Evolutionary conservation across 2,797 vertebrate genomes (phyloP).

Genomic region (Alcedo quadribrachys): DNA sequence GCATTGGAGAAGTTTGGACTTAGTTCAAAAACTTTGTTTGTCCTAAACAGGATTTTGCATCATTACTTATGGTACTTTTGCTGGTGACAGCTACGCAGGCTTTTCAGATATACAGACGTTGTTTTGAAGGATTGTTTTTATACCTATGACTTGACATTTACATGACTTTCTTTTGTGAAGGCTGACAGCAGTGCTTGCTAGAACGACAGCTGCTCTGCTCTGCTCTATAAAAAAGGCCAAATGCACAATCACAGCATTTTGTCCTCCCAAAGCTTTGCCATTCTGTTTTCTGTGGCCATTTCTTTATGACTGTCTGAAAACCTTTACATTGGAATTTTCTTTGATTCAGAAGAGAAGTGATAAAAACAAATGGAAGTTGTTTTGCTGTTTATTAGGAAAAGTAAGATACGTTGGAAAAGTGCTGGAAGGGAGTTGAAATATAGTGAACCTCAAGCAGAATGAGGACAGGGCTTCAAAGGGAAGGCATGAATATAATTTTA

Average conservation of each 20-base stretch:
- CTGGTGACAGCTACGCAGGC: not conserved
- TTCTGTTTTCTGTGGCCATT: slow-evolving; percentile 1
- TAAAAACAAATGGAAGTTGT: not conserved
- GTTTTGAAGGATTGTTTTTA: slow-evolving; percentile 68
- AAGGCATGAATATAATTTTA: not conserved
- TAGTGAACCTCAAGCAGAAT: not conserved
- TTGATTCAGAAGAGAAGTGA: not conserved
- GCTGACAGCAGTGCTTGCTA: slow-evolving; percentile 62
- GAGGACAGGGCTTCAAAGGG: slow-evolving; percentile 7
- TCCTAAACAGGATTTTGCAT: slow-evolving; percentile 39
- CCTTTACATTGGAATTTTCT: not conserved
- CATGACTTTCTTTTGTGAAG: slow-evolving; percentile 71
- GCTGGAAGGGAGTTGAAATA: not conserved
- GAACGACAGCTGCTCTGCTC: slow-evolving; percentile 64
- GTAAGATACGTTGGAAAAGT: not conserved
- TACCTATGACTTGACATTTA: slow-evolving; percentile 72
- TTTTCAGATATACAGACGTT: slow-evolving; percentile 45
- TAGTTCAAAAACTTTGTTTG: slow-evolving; percentile 45
- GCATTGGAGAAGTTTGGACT: slow-evolving; percentile 22
- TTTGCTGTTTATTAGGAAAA: slow-evolving; percentile 18
- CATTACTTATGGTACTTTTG: not conserved
- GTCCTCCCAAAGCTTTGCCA: slow-evolving; percentile 9
- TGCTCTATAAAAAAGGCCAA: slow-evolving; percentile 52
- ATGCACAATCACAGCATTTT: slow-evolving; percentile 18
- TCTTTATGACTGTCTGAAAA: not conserved